phyloP scores from a whole-genome alignment of 2,113 vertebrate genomes.

The Fulica atra region DNA sequence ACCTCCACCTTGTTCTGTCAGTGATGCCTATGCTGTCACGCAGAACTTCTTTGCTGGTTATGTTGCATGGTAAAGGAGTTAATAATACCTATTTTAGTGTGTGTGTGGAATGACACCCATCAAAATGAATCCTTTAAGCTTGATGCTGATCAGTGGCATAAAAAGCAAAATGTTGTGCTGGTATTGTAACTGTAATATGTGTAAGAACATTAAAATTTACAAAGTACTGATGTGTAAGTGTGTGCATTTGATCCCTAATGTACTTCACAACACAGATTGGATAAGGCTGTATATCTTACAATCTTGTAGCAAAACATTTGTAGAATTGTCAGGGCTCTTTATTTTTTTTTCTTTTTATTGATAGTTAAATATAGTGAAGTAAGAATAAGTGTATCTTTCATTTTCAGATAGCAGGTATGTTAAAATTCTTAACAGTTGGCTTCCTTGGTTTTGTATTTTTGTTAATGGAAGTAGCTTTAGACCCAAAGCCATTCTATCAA shows the following conservation, averaged over 20 bases:
- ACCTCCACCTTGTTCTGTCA: background rate
- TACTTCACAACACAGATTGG: background rate
- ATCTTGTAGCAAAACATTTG: background rate
- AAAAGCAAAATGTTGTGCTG: background rate
- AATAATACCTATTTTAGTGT: background rate
- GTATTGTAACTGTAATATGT: background rate
- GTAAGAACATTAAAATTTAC: background rate
- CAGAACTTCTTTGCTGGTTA: background rate
- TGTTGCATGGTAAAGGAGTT: background rate
- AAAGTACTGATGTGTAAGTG: background rate
- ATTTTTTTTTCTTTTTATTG: background rate
- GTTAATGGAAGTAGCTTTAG: background rate
- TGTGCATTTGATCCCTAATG: background rate
- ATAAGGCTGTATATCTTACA: background rate
- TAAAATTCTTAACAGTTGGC: background rate
- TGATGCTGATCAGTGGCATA: background rate
- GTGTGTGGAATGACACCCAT: too few relatives aligned
- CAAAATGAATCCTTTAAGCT: too few relatives aligned
- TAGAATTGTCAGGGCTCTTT: background rate
- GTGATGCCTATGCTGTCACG: background rate
- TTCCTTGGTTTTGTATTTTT: background rate
- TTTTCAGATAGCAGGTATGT: background rate
- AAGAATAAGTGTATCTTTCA: background rate
- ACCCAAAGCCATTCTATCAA: background rate
- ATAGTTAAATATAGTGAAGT: background rate